Evolutionary conservation across 2,797 vertebrate species (phyloP).

Genomic region (Glossophaga mutica): DNA sequence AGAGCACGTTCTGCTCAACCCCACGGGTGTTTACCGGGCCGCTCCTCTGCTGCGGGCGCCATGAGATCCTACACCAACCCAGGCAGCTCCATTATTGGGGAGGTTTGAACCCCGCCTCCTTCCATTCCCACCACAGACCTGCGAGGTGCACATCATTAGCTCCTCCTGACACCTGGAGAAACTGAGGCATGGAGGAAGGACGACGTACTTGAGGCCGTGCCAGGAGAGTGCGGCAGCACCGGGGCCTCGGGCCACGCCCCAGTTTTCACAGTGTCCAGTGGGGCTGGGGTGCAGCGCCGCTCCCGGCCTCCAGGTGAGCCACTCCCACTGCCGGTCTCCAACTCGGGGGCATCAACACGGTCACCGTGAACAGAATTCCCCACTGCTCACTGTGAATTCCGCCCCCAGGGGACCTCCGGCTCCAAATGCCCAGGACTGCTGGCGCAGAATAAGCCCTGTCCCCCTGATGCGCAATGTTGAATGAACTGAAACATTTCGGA

Average conservation of each 20-base stretch:
- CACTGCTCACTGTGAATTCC: neutral
- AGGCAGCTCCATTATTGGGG: accelerated
- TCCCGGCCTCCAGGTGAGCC: neutral
- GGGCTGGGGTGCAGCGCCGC: neutral
- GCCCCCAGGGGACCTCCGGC: accelerated
- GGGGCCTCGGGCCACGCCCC: accelerated
- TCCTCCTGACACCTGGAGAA: neutral
- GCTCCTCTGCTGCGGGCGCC: accelerated
- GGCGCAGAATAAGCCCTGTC: accelerated
- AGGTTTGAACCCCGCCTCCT: neutral
- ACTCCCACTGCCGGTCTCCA: accelerated
- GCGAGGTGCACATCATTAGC: neutral
- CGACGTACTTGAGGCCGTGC: accelerated
- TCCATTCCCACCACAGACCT: neutral
- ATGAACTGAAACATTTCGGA: accelerated
- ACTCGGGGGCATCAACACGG: accelerated
- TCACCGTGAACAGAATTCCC: accelerated
- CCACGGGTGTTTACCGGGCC: accelerated
- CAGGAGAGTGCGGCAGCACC: accelerated
- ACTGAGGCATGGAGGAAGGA: neutral
- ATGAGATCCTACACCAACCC: accelerated
- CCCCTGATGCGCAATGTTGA: neutral
- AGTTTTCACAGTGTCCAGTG: accelerated
- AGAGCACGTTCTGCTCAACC: neutral
- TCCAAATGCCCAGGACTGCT: neutral